These are phyloP conservation scores for Squalus acanthias DNA, from an alignment of 2,797 vertebrate species.

Conservation along the genomic window DNA sequence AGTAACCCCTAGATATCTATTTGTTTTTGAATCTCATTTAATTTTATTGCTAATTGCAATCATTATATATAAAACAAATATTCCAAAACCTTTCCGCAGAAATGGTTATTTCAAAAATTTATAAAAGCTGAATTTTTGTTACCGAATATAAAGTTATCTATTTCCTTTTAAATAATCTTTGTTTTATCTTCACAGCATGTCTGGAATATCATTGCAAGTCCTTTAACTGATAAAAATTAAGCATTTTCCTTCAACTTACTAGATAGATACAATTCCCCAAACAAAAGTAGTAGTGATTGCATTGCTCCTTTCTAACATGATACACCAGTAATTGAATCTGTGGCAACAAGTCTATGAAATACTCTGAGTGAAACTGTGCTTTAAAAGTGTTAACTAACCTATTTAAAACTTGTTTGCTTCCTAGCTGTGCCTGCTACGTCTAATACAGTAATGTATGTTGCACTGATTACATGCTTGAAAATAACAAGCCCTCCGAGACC, in stretches of 20 bases:
- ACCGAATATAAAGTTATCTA: background rate
- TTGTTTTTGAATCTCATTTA: background rate
- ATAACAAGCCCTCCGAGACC: conserved; percentile 52
- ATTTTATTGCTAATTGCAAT: background rate
- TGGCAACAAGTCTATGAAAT: no score
- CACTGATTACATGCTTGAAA: conserved; percentile 55
- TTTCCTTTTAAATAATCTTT: background rate
- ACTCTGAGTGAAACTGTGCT: background rate
- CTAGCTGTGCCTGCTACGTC: background rate
- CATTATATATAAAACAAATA: background rate
- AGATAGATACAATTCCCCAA: background rate
- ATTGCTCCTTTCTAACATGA: no score
- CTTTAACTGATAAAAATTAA: background rate
- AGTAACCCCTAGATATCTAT: background rate
- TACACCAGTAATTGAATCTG: background rate
- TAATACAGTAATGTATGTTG: conserved; percentile 1
- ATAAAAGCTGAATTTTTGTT: background rate
- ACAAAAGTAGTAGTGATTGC: background rate
- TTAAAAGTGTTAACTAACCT: background rate
- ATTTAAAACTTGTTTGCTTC: background rate
- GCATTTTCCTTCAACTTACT: background rate
- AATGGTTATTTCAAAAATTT: background rate
- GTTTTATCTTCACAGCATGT: background rate
- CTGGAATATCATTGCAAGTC: background rate
- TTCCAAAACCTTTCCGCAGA: background rate